phyloP scores from a whole-genome alignment of 2,888 invertebrate species.

The Agriopis marginaria region DNA sequence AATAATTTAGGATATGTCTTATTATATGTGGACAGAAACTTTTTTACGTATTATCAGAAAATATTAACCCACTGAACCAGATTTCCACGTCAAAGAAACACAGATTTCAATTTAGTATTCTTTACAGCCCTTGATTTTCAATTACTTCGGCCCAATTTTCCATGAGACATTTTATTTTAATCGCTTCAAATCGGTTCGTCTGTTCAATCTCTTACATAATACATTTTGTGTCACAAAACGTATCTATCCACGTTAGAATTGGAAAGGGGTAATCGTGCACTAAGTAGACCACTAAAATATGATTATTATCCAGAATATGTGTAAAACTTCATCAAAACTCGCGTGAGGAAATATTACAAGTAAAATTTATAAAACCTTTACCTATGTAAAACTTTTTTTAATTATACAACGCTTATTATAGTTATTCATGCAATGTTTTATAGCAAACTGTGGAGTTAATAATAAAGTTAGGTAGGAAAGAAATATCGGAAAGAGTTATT shows the following conservation, averaged over 20 bases:
- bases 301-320: background rate
- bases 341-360: too few species aligned
- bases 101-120: slow-evolving; percentile 4
- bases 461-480: too few species aligned
- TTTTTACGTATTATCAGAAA: background rate
- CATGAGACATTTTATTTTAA: slow-evolving; percentile 25
- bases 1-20: too few species aligned
- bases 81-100: background rate
- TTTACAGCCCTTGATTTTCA: slow-evolving; percentile 13
- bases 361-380: too few species aligned
- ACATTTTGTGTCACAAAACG: slow-evolving; percentile 24
- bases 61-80: background rate
- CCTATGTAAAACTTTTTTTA: too few species aligned
- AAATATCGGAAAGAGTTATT: too few species aligned
- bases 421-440: too few species aligned
- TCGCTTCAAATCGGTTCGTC: slow-evolving; percentile 15
- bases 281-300: background rate
- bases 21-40: too few species aligned
- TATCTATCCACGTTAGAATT: slow-evolving; percentile 9
- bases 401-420: too few species aligned
- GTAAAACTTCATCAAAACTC: too few species aligned
- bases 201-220: slow-evolving; percentile 22
- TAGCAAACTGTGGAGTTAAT: too few species aligned
- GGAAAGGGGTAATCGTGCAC: slow-evolving; percentile 9
- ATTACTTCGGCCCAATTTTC: slow-evolving; percentile 21